Conservation (phyloP, 1,140 invertebrate genomes). For the Drosophila orosa region DNA sequence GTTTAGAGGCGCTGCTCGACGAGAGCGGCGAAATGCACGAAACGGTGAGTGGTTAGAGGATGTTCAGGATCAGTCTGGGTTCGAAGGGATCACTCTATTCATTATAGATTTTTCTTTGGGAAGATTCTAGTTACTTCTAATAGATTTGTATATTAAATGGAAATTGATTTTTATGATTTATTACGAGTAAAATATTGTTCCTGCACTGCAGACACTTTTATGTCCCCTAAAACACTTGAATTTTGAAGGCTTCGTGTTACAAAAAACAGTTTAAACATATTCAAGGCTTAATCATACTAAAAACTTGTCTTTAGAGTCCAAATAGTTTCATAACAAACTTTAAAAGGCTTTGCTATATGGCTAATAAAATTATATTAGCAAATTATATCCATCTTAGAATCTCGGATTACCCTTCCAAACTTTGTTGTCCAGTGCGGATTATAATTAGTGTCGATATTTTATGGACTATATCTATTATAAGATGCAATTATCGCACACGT, state of each 20-base stretch:
- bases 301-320: not conserved
- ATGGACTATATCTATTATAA: slow-evolving; percentile 14
- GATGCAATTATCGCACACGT: slow-evolving; percentile 48
- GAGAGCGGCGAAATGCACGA: slow-evolving; percentile 83
- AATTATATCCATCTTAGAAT: not conserved
- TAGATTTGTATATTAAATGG: not conserved
- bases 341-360: not conserved
- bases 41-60: slow-evolving; percentile 74
- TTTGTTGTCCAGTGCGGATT: slow-evolving; percentile 10
- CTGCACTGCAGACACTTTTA: too few relatives aligned
- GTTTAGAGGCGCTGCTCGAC: slow-evolving; percentile 76
- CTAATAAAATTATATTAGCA: not conserved
- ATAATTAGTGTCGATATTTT: slow-evolving; percentile 30
- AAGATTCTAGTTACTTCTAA: not conserved
- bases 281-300: not conserved
- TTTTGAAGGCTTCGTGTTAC: not conserved
- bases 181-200: not conserved
- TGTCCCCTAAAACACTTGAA: not conserved
- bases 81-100: too few relatives aligned
- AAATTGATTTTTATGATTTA: too few relatives aligned
- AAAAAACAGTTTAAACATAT: not conserved
- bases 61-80: not conserved
- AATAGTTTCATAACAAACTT: not conserved
- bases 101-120: too few relatives aligned
- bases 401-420: not conserved